Evolutionary conservation across 2,797 vertebrate species (phyloP).

Genomic region (Argentina silus): DNA sequence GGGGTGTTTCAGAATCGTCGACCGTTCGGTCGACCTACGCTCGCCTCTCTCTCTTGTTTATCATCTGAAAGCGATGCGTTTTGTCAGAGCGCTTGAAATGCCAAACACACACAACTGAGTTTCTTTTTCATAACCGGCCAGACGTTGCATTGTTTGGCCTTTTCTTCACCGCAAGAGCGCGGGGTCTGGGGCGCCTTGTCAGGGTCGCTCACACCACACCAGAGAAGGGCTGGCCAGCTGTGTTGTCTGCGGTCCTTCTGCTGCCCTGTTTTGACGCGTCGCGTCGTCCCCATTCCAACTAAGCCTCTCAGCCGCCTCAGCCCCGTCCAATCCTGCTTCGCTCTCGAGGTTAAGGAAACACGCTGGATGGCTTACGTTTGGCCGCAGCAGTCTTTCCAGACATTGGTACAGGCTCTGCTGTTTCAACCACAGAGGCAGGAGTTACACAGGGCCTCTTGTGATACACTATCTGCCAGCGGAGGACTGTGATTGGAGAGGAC

Average conservation of each 20-base stretch:
- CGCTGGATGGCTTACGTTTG: not conserved
- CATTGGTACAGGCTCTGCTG: not conserved
- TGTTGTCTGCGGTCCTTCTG: not conserved
- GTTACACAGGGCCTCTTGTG: not conserved
- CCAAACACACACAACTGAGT: constrained; percentile 7
- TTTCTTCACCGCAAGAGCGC: not conserved
- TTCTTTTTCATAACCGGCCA: not conserved
- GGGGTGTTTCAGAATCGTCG: too few species aligned
- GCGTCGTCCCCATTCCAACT: not conserved
- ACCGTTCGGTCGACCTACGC: too few species aligned
- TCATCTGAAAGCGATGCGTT: too few species aligned
- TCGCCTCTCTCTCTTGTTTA: too few species aligned
- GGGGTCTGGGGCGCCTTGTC: constrained; percentile 1
- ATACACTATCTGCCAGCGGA: not conserved
- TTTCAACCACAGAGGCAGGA: constrained; percentile 1
- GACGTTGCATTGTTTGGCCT: constrained; percentile 6
- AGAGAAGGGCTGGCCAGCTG: not conserved
- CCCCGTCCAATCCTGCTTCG: too few species aligned
- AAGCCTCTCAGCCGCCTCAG: not conserved
- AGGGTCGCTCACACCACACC: not conserved
- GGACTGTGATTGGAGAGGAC: not conserved
- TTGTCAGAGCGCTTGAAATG: constrained; percentile 1
- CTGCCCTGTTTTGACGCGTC: not conserved
- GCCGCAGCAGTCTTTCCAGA: too few species aligned
- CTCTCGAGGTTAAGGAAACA: too few species aligned